phyloP scores from a whole-genome alignment of 2,888 invertebrate species.

The Litoditis marina region DNA sequence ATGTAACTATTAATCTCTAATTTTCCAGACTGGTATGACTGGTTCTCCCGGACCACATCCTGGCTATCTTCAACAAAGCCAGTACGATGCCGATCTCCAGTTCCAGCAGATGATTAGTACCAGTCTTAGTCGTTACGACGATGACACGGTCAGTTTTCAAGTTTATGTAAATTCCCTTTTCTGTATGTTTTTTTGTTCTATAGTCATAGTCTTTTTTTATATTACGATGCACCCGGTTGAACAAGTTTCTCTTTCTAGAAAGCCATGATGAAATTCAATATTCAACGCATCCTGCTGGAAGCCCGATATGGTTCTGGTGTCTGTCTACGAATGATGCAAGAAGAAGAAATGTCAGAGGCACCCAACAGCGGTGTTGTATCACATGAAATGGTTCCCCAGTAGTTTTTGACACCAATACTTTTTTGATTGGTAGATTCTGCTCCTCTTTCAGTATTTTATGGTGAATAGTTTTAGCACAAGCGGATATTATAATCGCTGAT shows the following conservation, averaged over 20 bases:
- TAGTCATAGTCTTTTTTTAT: not conserved
- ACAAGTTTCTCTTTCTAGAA: conserved; percentile 37
- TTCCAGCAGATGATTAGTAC: conserved; percentile 46
- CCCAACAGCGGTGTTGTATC: not conserved
- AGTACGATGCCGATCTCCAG: conserved; percentile 45
- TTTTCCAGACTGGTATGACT: not conserved
- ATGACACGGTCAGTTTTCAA: conserved; percentile 43
- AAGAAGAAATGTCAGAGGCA: conserved; percentile 3
- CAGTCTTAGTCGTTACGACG: conserved; percentile 38
- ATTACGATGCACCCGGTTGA: not conserved
- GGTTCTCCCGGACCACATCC: conserved; percentile 12
- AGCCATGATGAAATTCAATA: conserved; percentile 48
- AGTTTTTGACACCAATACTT: too few species aligned
- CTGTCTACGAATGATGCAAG: conserved; percentile 4
- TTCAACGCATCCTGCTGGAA: conserved; percentile 51
- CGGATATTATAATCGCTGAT: too few species aligned
- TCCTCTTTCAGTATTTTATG: too few species aligned
- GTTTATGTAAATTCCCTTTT: not conserved
- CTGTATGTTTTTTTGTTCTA: not conserved
- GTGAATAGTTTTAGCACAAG: too few species aligned
- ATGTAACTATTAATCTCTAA: conserved; percentile 9
- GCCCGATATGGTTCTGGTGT: conserved; percentile 44
- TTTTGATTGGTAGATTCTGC: too few species aligned
- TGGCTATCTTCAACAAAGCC: conserved; percentile 18
- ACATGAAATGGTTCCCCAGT: conserved; percentile 9